A percentile compares a stretch with the other conserved stretches of the same genome.
phyloP scores from a whole-genome alignment of 2,888 invertebrate species.

The Stegana nigrithorax region DNA sequence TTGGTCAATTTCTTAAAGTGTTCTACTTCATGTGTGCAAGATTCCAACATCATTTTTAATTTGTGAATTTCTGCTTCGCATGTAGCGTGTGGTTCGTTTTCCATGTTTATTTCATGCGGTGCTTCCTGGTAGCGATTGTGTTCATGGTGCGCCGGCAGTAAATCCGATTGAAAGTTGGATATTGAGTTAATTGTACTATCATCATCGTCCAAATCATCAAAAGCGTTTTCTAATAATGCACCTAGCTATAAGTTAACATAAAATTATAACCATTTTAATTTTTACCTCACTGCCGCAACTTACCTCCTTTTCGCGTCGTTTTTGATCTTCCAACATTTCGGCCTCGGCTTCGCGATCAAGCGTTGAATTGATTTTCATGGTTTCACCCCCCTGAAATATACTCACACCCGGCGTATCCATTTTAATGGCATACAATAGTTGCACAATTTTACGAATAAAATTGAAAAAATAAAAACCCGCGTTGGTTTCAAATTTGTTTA shows the following conservation, averaged over 20 bases:
- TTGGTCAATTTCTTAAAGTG: conserved; percentile 65
- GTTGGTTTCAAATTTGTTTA: no score
- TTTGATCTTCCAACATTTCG: conserved; percentile 77
- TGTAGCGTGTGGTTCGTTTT: background rate
- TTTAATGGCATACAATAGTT: no score
- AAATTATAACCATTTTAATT: conserved; percentile 16
- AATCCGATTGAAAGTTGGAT: conserved; percentile 63
- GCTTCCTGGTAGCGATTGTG: background rate
- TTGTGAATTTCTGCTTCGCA: conserved; percentile 48
- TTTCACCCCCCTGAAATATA: conserved; percentile 77
- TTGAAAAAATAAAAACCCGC: no score
- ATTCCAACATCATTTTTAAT: conserved; percentile 67
- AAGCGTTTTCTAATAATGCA: conserved; percentile 75
- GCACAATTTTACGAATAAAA: no score
- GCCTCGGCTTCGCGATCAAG: conserved; percentile 77
- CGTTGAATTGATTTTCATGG: conserved; percentile 76
- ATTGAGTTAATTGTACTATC: conserved; percentile 74
- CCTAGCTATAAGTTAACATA: conserved; percentile 70
- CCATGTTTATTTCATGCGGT: no score
- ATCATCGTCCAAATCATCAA: conserved; percentile 78
- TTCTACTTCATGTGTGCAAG: conserved; percentile 68
- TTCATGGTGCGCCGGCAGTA: conserved; percentile 33
- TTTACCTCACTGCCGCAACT: conserved; percentile 18
- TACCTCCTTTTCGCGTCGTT: conserved; percentile 77
- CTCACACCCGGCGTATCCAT: conserved; percentile 78